Percentiles rank a stretch among this genome's conserved stretches.
phyloP scores from a whole-genome alignment of 2,888 invertebrate species.

The Idaea dimidiata region DNA sequence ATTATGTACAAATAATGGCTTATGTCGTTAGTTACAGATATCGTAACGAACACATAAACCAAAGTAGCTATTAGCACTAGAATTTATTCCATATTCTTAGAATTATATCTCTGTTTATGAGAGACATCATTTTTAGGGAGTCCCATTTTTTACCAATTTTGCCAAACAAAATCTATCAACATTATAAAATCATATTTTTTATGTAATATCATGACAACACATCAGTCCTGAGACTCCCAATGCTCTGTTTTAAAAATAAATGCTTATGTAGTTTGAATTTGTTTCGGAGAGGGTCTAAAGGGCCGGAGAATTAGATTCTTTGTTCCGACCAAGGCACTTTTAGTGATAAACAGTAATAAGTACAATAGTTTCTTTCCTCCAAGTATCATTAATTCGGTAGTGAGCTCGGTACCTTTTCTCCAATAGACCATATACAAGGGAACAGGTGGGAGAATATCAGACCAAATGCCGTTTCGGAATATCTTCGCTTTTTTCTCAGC shows the following conservation, averaged over 20 bases:
- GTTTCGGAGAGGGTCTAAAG: conserved; percentile 52
- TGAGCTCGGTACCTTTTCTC: conserved; percentile 57
- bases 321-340: conserved; percentile 52
- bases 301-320: conserved; percentile 56
- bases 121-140: neutral
- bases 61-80: neutral
- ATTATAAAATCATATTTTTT: conserved; percentile 49
- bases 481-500: conserved; percentile 67
- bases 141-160: neutral
- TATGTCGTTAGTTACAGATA: neutral
- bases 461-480: conserved; percentile 70
- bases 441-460: conserved; percentile 64
- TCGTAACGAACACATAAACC: neutral
- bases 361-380: conserved; percentile 49
- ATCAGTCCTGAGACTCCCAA: conserved; percentile 34
- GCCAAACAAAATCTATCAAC: conserved; percentile 19
- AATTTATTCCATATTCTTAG: neutral
- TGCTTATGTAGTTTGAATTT: conserved; percentile 62
- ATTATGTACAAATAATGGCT: conserved; percentile 14
- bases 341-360: conserved; percentile 44
- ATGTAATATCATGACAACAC: neutral
- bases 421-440: conserved; percentile 62
- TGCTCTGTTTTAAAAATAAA: conserved; percentile 41
- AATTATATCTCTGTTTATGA: no score
- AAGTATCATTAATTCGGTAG: conserved; percentile 40